phyloP scores from a whole-genome alignment of 2,888 invertebrate genomes.

The Sphaerophoria rueppellii region DNA sequence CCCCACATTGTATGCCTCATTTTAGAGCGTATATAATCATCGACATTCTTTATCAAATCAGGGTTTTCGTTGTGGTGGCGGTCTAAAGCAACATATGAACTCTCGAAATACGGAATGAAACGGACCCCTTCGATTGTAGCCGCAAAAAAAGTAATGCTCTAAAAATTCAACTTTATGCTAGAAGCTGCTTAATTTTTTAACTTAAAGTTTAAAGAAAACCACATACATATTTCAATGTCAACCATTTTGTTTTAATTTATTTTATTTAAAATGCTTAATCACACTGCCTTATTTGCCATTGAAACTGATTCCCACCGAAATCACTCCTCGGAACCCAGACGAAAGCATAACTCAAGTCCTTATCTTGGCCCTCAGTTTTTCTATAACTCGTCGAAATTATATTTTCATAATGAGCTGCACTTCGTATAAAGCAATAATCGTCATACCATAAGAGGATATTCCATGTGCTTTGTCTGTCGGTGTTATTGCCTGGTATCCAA shows the following conservation, averaged over 20 bases:
- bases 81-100: too few species aligned
- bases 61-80: too few species aligned
- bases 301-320: neutral
- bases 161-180: too few species aligned
- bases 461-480: slow-evolving; percentile 16
- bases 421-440: slow-evolving; percentile 17
- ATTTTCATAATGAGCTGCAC: slow-evolving; percentile 6
- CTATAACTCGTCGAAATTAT: slow-evolving; percentile 12
- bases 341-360: slow-evolving; percentile 13
- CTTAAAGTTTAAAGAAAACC: neutral
- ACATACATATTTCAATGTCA: neutral
- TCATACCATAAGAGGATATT: neutral
- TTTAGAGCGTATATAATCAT: too few species aligned
- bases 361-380: neutral
- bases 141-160: too few species aligned
- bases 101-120: too few species aligned
- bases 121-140: too few species aligned
- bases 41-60: too few species aligned
- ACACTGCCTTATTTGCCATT: slow-evolving; percentile 29
- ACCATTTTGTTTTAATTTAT: neutral
- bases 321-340: neutral
- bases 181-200: too few species aligned
- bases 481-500: slow-evolving; percentile 32
- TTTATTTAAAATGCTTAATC: neutral
- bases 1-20: too few species aligned